phyloP scores from a whole-genome alignment of 2,888 invertebrate species.

The Meta bourneti region DNA sequence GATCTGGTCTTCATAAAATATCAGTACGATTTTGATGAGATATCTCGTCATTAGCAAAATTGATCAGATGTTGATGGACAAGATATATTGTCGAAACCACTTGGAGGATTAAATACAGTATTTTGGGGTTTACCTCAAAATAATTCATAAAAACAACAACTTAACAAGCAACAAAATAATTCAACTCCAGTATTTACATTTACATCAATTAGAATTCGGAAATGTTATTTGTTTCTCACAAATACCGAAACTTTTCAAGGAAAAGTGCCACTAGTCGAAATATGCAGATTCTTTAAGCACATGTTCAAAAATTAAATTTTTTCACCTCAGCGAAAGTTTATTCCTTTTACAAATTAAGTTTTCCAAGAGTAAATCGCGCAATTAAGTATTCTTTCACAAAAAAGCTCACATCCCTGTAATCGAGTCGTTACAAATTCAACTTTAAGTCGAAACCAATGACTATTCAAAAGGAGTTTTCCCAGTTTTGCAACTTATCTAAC shows the following conservation, averaged over 20 bases:
- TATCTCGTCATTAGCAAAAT: too few species aligned
- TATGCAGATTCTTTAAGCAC: background rate
- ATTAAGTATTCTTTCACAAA: background rate
- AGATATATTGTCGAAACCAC: too few species aligned
- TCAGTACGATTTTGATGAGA: too few species aligned
- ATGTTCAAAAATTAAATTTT: background rate
- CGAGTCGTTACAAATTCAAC: conserved; percentile 1
- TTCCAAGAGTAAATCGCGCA: background rate
- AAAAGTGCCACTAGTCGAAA: background rate
- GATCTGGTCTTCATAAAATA: too few species aligned
- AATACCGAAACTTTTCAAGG: background rate
- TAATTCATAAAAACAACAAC: too few species aligned
- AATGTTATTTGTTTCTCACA: background rate
- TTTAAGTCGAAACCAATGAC: conserved; percentile 32
- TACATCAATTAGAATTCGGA: background rate
- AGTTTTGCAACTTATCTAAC: conserved; percentile 46
- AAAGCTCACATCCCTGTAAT: background rate
- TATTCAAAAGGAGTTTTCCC: conserved; percentile 20
- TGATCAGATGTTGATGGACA: too few species aligned
- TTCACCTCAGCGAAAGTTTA: background rate
- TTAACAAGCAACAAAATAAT: too few species aligned
- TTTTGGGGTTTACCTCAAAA: too few species aligned
- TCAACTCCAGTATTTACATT: background rate
- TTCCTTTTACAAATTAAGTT: background rate
- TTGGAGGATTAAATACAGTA: too few species aligned